Percentiles rank a stretch among this genome's conserved stretches.
These are phyloP conservation scores for Sinella curviseta DNA, from an alignment of 1,140 invertebrate genomes.

Conservation along the genomic window DNA sequence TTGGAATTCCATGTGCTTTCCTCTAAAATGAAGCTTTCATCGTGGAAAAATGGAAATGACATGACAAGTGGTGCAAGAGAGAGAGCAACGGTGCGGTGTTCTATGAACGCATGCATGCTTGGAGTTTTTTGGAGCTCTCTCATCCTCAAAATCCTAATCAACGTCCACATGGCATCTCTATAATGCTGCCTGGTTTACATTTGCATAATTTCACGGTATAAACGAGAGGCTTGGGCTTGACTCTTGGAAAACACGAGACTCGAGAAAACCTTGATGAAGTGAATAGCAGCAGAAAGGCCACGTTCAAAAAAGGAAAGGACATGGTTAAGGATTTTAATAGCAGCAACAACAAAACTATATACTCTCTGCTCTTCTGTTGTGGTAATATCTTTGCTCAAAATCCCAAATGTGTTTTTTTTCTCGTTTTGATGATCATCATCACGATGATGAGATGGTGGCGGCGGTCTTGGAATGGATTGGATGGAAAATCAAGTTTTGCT, in stretches of 20 bases:
- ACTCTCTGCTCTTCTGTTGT: too few relatives aligned
- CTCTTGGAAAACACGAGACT: too few relatives aligned
- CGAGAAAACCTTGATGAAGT: too few relatives aligned
- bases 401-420: too few relatives aligned
- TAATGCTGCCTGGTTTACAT: too few relatives aligned
- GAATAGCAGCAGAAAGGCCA: too few relatives aligned
- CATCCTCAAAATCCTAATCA: neutral
- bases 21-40: neutral
- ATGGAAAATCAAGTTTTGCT: constrained; percentile 2
- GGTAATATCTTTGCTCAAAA: too few relatives aligned
- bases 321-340: too few relatives aligned
- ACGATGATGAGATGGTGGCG: neutral
- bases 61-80: neutral
- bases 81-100: neutral
- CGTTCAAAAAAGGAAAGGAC: too few relatives aligned
- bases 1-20: constrained; percentile 17
- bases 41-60: neutral
- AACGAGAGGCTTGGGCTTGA: neutral
- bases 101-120: too few relatives aligned
- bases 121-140: neutral
- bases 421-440: too few relatives aligned
- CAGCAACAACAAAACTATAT: too few relatives aligned
- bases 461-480: neutral
- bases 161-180: neutral
- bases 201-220: neutral